phyloP scores from a whole-genome alignment of 2,113 vertebrate species.

The Cranoglanis bouderius region DNA sequence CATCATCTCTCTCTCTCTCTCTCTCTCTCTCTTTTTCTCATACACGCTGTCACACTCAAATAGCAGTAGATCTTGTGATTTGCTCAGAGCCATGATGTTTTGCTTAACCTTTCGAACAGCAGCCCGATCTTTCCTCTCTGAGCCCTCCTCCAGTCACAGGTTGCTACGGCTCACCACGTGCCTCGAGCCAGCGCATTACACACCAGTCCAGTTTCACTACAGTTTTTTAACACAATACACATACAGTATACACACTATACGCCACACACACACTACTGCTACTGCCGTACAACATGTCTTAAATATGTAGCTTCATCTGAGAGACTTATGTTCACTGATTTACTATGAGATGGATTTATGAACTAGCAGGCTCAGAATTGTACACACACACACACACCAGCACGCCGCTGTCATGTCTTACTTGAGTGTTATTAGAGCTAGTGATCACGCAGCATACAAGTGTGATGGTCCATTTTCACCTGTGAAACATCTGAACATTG shows the following conservation, averaged over 20 bases:
- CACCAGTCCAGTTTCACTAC: not conserved
- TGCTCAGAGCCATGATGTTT: constrained; percentile 71
- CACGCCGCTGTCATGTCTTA: not conserved
- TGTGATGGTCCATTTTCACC: not conserved
- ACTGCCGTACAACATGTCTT: not conserved
- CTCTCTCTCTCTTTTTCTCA: not conserved
- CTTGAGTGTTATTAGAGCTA: not conserved
- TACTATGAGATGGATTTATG: not conserved
- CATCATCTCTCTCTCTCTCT: not conserved
- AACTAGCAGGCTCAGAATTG: not conserved
- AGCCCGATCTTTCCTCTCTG: constrained; percentile 61
- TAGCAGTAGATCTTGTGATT: constrained; percentile 73
- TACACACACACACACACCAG: no score
- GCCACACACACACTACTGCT: not conserved
- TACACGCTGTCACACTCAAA: not conserved
- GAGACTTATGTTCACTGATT: not conserved
- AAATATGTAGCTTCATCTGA: not conserved
- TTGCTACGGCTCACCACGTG: constrained; percentile 69
- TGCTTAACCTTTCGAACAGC: constrained; percentile 74
- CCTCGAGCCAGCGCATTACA: constrained; percentile 54
- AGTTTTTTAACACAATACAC: not conserved
- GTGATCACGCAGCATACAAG: not conserved
- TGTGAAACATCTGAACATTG: not conserved
- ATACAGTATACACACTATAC: not conserved
- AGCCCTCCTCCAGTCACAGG: constrained; percentile 72